Percentiles rank a stretch among this genome's conserved stretches.
Evolutionary conservation across 2,797 vertebrate genomes (phyloP).

Genomic region (Parambassis ranga): DNA sequence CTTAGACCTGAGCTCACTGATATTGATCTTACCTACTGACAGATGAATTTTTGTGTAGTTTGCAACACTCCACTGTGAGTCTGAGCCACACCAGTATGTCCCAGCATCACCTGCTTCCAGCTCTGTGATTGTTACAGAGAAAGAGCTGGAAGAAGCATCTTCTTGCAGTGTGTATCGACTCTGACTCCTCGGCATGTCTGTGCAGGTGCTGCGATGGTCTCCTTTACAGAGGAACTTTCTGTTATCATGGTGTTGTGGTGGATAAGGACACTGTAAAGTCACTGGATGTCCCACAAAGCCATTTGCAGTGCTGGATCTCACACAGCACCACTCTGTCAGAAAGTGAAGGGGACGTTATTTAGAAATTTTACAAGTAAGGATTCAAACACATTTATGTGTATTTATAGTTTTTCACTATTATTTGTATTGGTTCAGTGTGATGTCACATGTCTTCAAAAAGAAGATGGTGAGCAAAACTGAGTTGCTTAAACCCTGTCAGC

Average conservation of each 20-base stretch:
- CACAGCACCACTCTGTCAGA: constrained; percentile 47
- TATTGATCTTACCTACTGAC: constrained; percentile 23
- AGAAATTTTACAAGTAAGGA: background rate
- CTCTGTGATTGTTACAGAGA: constrained; percentile 40
- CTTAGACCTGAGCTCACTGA: too few species aligned
- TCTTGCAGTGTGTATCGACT: constrained; percentile 47
- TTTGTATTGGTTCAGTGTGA: too few species aligned
- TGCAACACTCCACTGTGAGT: background rate
- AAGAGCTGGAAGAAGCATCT: constrained; percentile 8
- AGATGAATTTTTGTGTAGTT: constrained; percentile 40
- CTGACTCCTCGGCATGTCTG: background rate
- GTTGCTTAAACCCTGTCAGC: too few species aligned
- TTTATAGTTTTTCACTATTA: too few species aligned
- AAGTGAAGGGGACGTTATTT: too few species aligned
- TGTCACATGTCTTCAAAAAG: too few species aligned
- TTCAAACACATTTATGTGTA: too few species aligned
- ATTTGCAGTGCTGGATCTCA: background rate
- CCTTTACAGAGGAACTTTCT: constrained; percentile 59
- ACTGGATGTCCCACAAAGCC: constrained; percentile 5
- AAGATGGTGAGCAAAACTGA: too few species aligned
- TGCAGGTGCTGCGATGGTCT: constrained; percentile 14
- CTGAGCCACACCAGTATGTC: constrained; percentile 58
- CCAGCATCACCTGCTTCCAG: constrained; percentile 49
- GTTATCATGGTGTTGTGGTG: constrained; percentile 5
- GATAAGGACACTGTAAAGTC: constrained; percentile 36